Evolutionary conservation across 2,113 vertebrate species (phyloP).

Genomic region (Loxodonta africana): DNA sequence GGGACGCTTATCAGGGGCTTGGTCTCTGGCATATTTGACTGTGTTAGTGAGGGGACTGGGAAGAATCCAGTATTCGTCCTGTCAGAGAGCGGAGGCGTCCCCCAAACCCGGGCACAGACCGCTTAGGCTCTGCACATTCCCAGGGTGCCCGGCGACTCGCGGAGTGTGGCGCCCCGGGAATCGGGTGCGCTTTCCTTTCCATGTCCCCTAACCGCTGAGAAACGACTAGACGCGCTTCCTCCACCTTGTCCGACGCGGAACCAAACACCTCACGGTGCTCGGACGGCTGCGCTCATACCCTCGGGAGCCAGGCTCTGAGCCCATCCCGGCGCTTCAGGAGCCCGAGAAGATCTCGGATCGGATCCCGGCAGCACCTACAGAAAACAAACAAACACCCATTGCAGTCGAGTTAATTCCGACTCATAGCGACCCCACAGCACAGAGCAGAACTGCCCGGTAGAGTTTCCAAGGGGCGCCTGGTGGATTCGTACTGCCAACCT

Average conservation of each 20-base stretch:
- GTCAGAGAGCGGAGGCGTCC: fast-evolving
- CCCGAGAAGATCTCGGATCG: fast-evolving
- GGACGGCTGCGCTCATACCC: fast-evolving
- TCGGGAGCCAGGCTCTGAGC: fast-evolving
- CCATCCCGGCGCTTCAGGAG: fast-evolving
- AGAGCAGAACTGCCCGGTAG: too few species aligned
- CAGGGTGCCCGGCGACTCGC: fast-evolving
- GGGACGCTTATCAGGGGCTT: fast-evolving
- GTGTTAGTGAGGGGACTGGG: neutral
- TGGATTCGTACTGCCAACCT: too few species aligned
- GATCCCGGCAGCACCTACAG: neutral
- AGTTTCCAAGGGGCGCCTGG: too few species aligned
- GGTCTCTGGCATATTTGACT: neutral
- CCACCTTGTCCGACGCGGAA: constrained; percentile 77
- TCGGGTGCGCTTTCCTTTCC: constrained; percentile 76
- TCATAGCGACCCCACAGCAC: too few species aligned
- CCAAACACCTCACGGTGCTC: constrained; percentile 61
- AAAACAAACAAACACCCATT: too few species aligned
- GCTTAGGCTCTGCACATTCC: too few species aligned
- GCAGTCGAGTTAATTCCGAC: too few species aligned
- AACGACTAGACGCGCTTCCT: constrained; percentile 80
- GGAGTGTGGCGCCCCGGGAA: neutral
- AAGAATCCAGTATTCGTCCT: too few species aligned
- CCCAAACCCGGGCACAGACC: fast-evolving
- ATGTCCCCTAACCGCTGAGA: constrained; percentile 86